phyloP scores from a whole-genome alignment of 2,888 invertebrate species.

The Euplexia lucipara region DNA sequence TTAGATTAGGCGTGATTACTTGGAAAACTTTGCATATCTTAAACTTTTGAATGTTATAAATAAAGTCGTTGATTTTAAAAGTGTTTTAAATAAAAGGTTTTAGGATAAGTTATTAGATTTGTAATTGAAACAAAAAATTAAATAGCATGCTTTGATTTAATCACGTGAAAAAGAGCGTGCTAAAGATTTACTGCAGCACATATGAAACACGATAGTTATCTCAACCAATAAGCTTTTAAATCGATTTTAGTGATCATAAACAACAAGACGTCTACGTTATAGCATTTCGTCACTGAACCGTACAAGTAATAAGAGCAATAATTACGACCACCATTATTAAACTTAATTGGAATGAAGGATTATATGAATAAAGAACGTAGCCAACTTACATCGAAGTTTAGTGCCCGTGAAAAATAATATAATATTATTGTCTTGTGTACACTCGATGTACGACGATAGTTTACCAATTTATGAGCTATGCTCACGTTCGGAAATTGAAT shows the following conservation, averaged over 20 bases:
- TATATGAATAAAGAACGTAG: slow-evolving; percentile 82
- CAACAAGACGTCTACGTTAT: slow-evolving; percentile 46
- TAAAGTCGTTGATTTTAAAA: slow-evolving; percentile 20
- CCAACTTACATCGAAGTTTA: slow-evolving; percentile 74
- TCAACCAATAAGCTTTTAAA: slow-evolving; percentile 52
- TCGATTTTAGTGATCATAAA: slow-evolving; percentile 55
- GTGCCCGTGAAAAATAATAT: slow-evolving; percentile 74
- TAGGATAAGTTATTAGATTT: slow-evolving; percentile 14
- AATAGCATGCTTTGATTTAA: slow-evolving; percentile 27
- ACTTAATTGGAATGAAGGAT: slow-evolving; percentile 85
- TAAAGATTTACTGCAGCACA: slow-evolving; percentile 37
- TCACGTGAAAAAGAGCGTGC: slow-evolving; percentile 21
- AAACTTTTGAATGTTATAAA: slow-evolving; percentile 15
- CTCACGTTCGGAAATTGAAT: slow-evolving; percentile 63
- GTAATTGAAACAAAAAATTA: slow-evolving; percentile 23
- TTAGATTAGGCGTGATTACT: slow-evolving; percentile 24
- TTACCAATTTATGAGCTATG: slow-evolving; percentile 78
- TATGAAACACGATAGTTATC: slow-evolving; percentile 47
- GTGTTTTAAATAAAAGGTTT: slow-evolving; percentile 34
- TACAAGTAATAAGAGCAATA: slow-evolving; percentile 81
- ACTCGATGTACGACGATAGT: slow-evolving; percentile 78
- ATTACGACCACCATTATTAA: slow-evolving; percentile 80
- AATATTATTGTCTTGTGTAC: slow-evolving; percentile 50
- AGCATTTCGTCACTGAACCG: slow-evolving; percentile 78
- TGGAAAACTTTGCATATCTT: slow-evolving; percentile 17